A percentile compares a stretch with the other conserved stretches of the same genome.
phyloP scores from a whole-genome alignment of 1,140 invertebrate genomes.

The Metaphire vulgaris region DNA sequence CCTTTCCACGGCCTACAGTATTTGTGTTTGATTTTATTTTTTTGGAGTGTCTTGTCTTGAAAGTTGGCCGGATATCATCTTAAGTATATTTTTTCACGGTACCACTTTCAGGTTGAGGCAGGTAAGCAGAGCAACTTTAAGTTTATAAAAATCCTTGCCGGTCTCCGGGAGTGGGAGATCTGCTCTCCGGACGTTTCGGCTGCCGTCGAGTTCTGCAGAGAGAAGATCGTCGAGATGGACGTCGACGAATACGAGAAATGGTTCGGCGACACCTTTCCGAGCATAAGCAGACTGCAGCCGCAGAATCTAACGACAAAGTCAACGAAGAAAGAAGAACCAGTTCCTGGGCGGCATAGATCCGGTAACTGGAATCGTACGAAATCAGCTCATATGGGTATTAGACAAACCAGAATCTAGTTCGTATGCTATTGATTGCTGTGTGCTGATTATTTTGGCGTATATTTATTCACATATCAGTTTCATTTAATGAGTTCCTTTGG shows the following conservation, averaged over 20 bases:
- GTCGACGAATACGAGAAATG: conserved; percentile 50
- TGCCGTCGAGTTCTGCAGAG: conserved; percentile 50
- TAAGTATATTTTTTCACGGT: no score
- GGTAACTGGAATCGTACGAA: no score
- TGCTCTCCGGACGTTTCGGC: conserved; percentile 49
- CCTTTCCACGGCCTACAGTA: no score
- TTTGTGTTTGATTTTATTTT: no score
- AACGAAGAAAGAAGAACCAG: no score
- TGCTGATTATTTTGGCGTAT: background rate
- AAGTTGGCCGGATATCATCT: no score
- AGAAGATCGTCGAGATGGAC: conserved; percentile 48
- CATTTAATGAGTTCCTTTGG: background rate
- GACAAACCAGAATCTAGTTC: background rate
- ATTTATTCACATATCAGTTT: background rate
- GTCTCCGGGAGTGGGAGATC: conserved; percentile 48
- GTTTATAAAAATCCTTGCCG: conserved; percentile 44
- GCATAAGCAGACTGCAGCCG: conserved; percentile 41
- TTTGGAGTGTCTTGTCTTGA: no score
- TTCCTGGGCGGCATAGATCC: no score
- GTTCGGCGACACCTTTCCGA: conserved; percentile 46
- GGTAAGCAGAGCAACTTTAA: conserved; percentile 43
- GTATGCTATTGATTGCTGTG: background rate
- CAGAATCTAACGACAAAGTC: conserved; percentile 22
- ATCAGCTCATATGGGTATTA: no score
- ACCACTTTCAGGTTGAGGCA: conserved; percentile 43